Evolutionary conservation across 2,888 invertebrate species (phyloP).

Genomic region (Philaethria dido): DNA sequence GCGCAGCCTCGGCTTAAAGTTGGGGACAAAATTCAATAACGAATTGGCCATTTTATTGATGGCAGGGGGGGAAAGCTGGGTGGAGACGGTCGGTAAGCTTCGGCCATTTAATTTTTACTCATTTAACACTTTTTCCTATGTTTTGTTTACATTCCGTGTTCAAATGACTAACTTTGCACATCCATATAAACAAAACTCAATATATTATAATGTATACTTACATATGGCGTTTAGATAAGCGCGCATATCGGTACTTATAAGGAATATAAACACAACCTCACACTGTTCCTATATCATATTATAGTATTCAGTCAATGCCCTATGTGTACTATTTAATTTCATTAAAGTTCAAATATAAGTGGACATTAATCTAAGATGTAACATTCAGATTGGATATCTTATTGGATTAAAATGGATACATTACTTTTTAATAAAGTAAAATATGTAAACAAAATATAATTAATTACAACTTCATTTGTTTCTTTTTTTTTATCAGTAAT

Average conservation of each 20-base stretch:
- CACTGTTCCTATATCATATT: slow-evolving; percentile 31
- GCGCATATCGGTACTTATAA: slow-evolving; percentile 32
- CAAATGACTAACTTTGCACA: slow-evolving; percentile 48
- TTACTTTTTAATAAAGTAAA: neutral
- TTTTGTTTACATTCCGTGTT: slow-evolving; percentile 64
- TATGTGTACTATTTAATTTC: slow-evolving; percentile 36
- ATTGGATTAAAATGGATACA: neutral
- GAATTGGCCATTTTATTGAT: slow-evolving; percentile 85
- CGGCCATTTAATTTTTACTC: slow-evolving; percentile 74
- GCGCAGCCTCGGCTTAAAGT: slow-evolving; percentile 77
- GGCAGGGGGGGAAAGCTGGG: slow-evolving; percentile 79
- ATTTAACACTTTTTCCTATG: slow-evolving; percentile 55
- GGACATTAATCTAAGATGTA: neutral
- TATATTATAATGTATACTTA: slow-evolving; percentile 37
- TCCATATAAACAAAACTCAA: slow-evolving; percentile 42
- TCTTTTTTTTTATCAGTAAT: neutral
- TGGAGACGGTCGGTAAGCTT: slow-evolving; percentile 79
- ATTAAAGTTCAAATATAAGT: slow-evolving; percentile 23
- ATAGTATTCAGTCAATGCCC: slow-evolving; percentile 44
- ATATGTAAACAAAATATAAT: neutral
- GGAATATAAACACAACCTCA: slow-evolving; percentile 29
- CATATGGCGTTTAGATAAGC: slow-evolving; percentile 39
- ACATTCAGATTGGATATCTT: neutral
- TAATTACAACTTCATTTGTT: neutral
- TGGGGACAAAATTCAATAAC: slow-evolving; percentile 82